Percentiles rank a stretch among this genome's conserved stretches.
These are phyloP conservation scores for Scolopax bukidnonensis DNA, from an alignment of 2,797 vertebrate genomes.

Conservation along the genomic window DNA sequence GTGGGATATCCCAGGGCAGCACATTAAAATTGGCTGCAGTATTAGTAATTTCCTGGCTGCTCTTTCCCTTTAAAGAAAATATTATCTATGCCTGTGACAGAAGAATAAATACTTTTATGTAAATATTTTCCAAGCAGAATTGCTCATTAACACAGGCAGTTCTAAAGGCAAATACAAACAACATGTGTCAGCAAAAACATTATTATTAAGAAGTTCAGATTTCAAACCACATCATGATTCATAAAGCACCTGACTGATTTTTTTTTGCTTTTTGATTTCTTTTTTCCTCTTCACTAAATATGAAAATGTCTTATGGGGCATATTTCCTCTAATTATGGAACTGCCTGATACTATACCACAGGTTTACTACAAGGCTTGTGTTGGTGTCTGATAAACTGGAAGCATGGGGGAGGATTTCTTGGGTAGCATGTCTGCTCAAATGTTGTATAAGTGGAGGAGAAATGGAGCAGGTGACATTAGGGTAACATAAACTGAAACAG, in stretches of 20 bases:
- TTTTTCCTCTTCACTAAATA: neutral
- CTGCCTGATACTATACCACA: neutral
- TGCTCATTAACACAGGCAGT: conserved; percentile 45
- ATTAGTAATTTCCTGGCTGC: neutral
- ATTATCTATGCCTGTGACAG: neutral
- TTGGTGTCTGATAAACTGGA: neutral
- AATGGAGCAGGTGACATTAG: neutral
- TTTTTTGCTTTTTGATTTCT: neutral
- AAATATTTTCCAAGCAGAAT: conserved; percentile 55
- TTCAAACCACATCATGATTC: conserved; percentile 45
- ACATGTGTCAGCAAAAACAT: conserved; percentile 43
- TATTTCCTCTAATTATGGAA: neutral
- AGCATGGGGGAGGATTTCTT: neutral
- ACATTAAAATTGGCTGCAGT: neutral
- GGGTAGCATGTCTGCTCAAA: neutral
- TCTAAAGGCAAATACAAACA: conserved; percentile 55
- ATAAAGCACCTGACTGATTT: conserved; percentile 23
- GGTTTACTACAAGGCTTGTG: neutral
- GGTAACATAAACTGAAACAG: neutral
- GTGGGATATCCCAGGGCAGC: neutral
- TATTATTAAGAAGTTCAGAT: conserved; percentile 47
- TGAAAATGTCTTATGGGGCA: neutral
- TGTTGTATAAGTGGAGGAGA: neutral
- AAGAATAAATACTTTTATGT: conserved; percentile 34
- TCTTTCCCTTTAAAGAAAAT: neutral